These are phyloP conservation scores for Recurvirostra avosetta DNA, from an alignment of 2,113 vertebrate genomes.

Conservation along the genomic window DNA sequence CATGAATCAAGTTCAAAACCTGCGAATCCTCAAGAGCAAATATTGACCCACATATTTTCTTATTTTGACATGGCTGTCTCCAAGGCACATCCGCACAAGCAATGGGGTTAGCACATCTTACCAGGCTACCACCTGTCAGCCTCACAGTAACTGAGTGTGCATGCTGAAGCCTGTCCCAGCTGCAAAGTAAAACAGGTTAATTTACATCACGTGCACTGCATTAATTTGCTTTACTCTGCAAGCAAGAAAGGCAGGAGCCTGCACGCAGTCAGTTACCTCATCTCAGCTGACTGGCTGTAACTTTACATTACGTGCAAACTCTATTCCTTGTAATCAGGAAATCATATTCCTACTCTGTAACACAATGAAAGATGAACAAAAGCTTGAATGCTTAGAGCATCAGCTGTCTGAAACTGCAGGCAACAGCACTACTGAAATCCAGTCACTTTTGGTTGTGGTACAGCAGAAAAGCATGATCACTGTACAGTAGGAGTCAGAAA, in stretches of 20 bases:
- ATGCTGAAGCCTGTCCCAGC: neutral
- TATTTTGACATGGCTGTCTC: neutral
- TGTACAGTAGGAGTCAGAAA: neutral
- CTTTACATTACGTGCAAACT: fast-evolving
- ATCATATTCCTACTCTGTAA: fast-evolving
- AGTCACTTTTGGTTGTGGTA: neutral
- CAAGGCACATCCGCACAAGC: neutral
- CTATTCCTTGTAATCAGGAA: neutral
- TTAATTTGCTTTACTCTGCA: neutral
- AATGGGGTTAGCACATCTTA: fast-evolving
- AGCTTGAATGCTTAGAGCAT: neutral
- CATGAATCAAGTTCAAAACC: neutral
- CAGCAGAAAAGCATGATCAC: neutral
- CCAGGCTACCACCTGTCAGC: neutral
- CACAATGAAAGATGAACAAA: neutral
- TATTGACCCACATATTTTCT: neutral
- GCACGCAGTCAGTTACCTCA: neutral
- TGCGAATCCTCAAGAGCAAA: neutral
- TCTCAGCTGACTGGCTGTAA: neutral
- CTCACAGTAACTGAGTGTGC: neutral
- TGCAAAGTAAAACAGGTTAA: neutral
- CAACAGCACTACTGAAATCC: neutral
- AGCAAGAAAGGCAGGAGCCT: neutral
- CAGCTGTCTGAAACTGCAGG: neutral
- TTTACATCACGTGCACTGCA: neutral